A percentile compares a stretch with the other conserved stretches of the same genome.
phyloP scores from a whole-genome alignment of 2,797 vertebrate genomes.

The Nasua narica region DNA sequence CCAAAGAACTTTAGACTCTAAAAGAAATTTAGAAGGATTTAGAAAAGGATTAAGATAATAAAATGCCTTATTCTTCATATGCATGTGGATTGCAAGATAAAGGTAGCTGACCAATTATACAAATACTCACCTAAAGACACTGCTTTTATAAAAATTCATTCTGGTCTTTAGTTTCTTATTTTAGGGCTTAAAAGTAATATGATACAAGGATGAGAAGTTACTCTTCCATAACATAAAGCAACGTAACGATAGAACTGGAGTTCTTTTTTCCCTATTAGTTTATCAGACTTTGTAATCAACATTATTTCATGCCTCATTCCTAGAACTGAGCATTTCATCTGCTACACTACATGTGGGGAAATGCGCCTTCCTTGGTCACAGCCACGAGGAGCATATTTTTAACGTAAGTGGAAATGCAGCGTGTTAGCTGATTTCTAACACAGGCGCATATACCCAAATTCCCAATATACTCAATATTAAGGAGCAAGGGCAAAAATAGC shows the following conservation, averaged over 20 bases:
- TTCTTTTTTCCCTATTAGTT: not conserved
- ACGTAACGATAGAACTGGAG: conserved; percentile 35
- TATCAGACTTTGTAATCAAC: conserved; percentile 58
- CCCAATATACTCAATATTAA: conserved; percentile 4
- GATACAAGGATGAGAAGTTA: conserved; percentile 63
- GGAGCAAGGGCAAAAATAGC: not conserved
- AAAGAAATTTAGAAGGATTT: conserved; percentile 56
- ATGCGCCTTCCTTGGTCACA: conserved; percentile 43
- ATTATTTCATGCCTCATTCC: conserved; percentile 71
- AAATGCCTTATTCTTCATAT: conserved; percentile 50
- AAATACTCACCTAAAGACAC: conserved; percentile 56
- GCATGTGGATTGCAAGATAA: conserved; percentile 44
- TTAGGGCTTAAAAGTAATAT: conserved; percentile 49
- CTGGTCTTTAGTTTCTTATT: not conserved
- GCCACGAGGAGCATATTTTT: conserved; percentile 33
- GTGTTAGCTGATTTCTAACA: conserved; percentile 47
- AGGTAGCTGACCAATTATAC: conserved; percentile 49
- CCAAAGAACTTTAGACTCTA: not conserved
- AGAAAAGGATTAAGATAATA: conserved; percentile 58
- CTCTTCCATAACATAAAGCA: conserved; percentile 55
- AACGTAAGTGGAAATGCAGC: conserved; percentile 34
- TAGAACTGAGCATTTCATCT: conserved; percentile 30
- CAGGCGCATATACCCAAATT: not conserved
- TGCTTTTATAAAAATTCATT: conserved; percentile 64
- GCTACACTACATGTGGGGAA: conserved; percentile 20